These are phyloP conservation scores for Cantharis lateralis DNA, from an alignment of 2,888 invertebrate genomes.

Conservation along the genomic window DNA sequence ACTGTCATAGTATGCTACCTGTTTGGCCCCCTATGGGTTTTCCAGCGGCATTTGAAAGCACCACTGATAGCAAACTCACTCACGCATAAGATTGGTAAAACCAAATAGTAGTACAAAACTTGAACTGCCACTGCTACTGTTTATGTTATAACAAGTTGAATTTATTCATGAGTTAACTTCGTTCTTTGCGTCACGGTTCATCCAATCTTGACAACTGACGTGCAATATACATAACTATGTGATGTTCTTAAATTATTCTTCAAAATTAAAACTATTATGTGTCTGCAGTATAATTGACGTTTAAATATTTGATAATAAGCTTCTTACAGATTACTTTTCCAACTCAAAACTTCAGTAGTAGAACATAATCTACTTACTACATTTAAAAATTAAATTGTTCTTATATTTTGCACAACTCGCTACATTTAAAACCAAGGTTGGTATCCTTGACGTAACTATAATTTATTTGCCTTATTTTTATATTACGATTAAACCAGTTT, in stretches of 20 bases:
- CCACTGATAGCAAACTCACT: slow-evolving; percentile 36
- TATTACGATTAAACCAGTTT: no score
- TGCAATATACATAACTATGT: slow-evolving; percentile 28
- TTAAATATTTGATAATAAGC: background rate
- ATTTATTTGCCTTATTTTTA: no score
- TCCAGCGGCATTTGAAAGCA: slow-evolving; percentile 32
- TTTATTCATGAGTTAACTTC: slow-evolving; percentile 34
- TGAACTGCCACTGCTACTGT: slow-evolving; percentile 37
- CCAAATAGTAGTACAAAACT: slow-evolving; percentile 36
- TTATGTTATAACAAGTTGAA: slow-evolving; percentile 29
- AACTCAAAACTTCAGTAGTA: background rate
- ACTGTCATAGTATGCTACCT: slow-evolving; percentile 33
- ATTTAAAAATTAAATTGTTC: no score
- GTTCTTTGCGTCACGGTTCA: slow-evolving; percentile 31
- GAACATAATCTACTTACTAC: no score
- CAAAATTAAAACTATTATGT: background rate
- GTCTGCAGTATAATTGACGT: background rate
- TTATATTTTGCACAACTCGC: no score
- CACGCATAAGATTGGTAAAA: slow-evolving; percentile 38
- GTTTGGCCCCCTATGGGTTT: slow-evolving; percentile 32
- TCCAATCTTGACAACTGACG: slow-evolving; percentile 32
- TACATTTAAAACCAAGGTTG: no score
- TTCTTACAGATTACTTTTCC: background rate
- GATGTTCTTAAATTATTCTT: background rate
- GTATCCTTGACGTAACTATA: no score